phyloP scores from a whole-genome alignment of 1,140 invertebrate genomes.

The Lepidurus arcticus region DNA sequence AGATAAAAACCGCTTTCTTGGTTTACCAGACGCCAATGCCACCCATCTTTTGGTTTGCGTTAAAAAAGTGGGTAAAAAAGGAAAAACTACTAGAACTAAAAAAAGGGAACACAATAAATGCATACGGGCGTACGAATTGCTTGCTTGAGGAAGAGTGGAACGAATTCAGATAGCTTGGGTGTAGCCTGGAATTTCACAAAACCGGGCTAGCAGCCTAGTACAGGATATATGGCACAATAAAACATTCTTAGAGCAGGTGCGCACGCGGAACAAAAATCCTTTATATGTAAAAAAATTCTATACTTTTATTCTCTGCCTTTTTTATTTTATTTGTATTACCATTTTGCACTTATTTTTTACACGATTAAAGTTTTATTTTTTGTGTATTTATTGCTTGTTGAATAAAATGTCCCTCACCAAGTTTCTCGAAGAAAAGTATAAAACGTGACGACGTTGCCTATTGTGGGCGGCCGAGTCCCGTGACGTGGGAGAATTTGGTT shows the following conservation, averaged over 20 bases:
- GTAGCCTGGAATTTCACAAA: neutral
- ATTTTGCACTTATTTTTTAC: too few relatives aligned
- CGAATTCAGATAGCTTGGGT: neutral
- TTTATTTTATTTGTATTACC: too few relatives aligned
- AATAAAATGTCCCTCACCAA: too few relatives aligned
- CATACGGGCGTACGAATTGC: neutral
- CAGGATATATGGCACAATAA: constrained; percentile 25
- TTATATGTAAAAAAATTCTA: neutral
- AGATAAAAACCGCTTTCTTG: neutral
- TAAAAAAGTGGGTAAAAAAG: neutral
- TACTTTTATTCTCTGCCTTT: too few relatives aligned
- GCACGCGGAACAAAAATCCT: neutral
- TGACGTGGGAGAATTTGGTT: constrained; percentile 11
- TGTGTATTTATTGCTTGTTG: too few relatives aligned
- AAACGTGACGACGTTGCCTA: constrained; percentile 1
- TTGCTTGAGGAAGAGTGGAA: neutral
- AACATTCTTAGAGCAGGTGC: neutral
- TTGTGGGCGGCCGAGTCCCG: neutral
- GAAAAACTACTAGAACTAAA: too few relatives aligned
- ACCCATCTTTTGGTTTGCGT: neutral
- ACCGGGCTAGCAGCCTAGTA: neutral
- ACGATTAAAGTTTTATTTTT: too few relatives aligned
- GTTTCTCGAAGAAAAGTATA: neutral
- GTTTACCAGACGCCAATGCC: neutral
- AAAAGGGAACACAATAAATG: neutral